A percentile compares a stretch with the other conserved stretches of the same genome.
phyloP scores from a whole-genome alignment of 1,140 invertebrate genomes.

The Panulirus ornatus region DNA sequence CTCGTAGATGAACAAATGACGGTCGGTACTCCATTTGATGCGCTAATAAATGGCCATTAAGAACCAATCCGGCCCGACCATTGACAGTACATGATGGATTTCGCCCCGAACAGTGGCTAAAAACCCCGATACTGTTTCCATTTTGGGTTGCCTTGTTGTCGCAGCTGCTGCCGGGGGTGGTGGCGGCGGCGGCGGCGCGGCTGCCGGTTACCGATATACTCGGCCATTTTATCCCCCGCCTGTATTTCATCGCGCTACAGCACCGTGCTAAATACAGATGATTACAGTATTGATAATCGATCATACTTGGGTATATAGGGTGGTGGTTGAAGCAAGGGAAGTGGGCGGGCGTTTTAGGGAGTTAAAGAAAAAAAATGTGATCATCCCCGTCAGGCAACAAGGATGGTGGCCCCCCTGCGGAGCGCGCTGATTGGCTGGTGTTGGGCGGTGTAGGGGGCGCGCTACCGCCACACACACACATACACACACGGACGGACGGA shows the following conservation, averaged over 20 bases:
- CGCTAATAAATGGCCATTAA: constrained; percentile 55
- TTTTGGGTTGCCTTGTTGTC: constrained; percentile 12
- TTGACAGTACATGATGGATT: constrained; percentile 55
- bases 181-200: neutral
- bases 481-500: too few species aligned
- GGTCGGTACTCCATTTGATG: constrained; percentile 30
- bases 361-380: neutral
- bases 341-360: neutral
- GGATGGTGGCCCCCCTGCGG: constrained; percentile 25
- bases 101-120: constrained; percentile 10
- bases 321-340: neutral
- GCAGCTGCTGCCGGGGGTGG: constrained; percentile 34
- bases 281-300: neutral
- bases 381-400: neutral
- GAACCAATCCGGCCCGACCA: constrained; percentile 57
- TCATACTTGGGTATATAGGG: neutral
- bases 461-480: neutral
- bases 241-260: neutral
- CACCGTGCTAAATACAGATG: too few species aligned
- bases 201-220: neutral
- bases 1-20: constrained; percentile 29
- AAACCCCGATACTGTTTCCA: constrained; percentile 60
- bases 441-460: neutral
- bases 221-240: neutral
- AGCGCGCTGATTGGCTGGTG: constrained; percentile 39